These are phyloP conservation scores for Aphelenchoides besseyi DNA, from an alignment of 1,140 invertebrate genomes.

Conservation along the genomic window DNA sequence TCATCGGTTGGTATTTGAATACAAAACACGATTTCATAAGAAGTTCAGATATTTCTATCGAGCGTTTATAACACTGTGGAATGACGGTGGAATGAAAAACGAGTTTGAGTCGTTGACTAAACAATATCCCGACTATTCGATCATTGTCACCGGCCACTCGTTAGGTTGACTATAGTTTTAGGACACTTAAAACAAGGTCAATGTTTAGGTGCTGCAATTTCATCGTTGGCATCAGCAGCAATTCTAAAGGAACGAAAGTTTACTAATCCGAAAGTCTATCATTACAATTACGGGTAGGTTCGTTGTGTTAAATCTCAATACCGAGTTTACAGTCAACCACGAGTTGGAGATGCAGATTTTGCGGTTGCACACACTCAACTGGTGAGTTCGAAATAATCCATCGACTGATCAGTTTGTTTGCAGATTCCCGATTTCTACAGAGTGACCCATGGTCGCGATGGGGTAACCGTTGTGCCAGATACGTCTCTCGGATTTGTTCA, in stretches of 20 bases:
- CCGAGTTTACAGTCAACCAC: slow-evolving; percentile 4
- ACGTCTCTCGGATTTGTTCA: neutral
- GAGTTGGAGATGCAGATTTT: slow-evolving; percentile 1
- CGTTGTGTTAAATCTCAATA: neutral
- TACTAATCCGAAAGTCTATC: neutral
- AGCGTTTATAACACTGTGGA: neutral
- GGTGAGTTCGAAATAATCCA: neutral
- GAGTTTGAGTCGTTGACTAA: neutral
- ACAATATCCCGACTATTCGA: neutral
- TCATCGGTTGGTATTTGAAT: neutral
- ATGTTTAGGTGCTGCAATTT: neutral
- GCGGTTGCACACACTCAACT: neutral
- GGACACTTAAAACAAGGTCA: neutral
- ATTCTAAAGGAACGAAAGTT: neutral
- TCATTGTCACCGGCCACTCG: neutral
- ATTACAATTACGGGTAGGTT: slow-evolving; percentile 16
- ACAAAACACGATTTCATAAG: neutral
- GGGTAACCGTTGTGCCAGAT: neutral
- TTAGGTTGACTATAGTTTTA: neutral
- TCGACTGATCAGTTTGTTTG: neutral
- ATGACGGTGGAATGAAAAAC: neutral
- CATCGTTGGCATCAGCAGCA: neutral
- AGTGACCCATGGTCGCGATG: neutral
- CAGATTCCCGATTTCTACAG: neutral
- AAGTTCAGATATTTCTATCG: neutral